phyloP scores from a whole-genome alignment of 2,113 vertebrate species.

The Corythornis madagascariensis region DNA sequence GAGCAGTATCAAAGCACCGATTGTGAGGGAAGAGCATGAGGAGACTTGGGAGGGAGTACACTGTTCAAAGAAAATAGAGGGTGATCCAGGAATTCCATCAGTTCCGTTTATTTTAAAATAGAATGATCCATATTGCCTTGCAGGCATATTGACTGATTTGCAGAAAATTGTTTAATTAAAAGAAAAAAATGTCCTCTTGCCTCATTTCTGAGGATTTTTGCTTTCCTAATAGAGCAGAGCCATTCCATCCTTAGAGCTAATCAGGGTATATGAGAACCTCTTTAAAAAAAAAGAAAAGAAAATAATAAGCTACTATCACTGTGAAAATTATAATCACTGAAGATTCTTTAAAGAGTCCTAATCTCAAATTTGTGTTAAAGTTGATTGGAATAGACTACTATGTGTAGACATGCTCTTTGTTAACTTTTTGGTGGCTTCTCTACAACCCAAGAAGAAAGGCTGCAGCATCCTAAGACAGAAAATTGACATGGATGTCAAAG shows the following conservation, averaged over 20 bases:
- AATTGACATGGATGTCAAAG: background rate
- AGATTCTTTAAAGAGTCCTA: background rate
- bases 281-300: background rate
- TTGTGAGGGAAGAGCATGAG: background rate
- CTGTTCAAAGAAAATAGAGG: background rate
- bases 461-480: background rate
- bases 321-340: background rate
- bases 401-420: background rate
- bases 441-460: background rate
- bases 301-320: background rate
- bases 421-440: background rate
- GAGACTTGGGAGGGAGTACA: background rate
- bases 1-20: background rate
- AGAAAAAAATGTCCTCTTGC: background rate
- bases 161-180: background rate
- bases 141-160: rapidly evolving
- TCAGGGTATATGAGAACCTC: background rate
- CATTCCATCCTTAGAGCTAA: background rate
- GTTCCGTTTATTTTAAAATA: conserved; percentile 15
- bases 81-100: background rate
- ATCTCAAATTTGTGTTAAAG: background rate
- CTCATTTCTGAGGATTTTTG: background rate
- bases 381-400: background rate
- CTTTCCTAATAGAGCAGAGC: background rate
- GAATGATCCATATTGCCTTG: background rate